Conservation (phyloP, 2,797 vertebrate species). For the Rachycentron canadum region DNA sequence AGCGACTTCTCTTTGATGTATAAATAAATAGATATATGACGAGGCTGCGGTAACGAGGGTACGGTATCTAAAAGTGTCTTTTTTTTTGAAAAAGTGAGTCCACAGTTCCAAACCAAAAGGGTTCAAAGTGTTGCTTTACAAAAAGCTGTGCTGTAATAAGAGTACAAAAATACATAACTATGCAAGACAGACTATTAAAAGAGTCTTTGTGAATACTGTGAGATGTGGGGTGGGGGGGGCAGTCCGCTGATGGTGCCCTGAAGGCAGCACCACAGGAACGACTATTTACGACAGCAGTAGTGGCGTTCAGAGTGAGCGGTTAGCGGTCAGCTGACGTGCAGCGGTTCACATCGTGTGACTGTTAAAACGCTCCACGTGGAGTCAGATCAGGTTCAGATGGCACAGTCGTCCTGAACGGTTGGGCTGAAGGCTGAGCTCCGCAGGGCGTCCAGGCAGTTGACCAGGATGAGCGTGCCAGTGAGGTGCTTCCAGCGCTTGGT, state of each 20-base stretch:
- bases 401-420: constrained; percentile 88
- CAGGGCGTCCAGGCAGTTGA: constrained; percentile 93
- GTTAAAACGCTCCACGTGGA: not conserved
- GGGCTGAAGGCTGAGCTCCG: constrained; percentile 93
- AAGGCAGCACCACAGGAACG: constrained; percentile 21
- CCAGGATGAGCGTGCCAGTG: constrained; percentile 94
- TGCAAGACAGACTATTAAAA: constrained; percentile 65
- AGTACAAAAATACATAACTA: constrained; percentile 79
- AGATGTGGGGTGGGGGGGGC: not conserved
- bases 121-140: constrained; percentile 65
- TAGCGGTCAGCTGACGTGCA: constrained; percentile 15
- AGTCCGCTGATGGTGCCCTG: not conserved
- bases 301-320: constrained; percentile 25
- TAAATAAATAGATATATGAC: constrained; percentile 73
- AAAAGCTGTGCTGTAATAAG: constrained; percentile 66
- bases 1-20: constrained; percentile 29
- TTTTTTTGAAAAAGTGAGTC: constrained; percentile 53
- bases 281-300: constrained; percentile 23
- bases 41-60: constrained; percentile 28
- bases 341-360: constrained; percentile 13
- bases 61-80: constrained; percentile 49
- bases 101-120: constrained; percentile 63
- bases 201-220: constrained; percentile 61
- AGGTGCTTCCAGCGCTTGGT: constrained; percentile 98
- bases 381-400: constrained; percentile 91